Evolutionary conservation across 2,113 vertebrate genomes (phyloP).

Genomic region (Salvelinus fontinalis): DNA sequence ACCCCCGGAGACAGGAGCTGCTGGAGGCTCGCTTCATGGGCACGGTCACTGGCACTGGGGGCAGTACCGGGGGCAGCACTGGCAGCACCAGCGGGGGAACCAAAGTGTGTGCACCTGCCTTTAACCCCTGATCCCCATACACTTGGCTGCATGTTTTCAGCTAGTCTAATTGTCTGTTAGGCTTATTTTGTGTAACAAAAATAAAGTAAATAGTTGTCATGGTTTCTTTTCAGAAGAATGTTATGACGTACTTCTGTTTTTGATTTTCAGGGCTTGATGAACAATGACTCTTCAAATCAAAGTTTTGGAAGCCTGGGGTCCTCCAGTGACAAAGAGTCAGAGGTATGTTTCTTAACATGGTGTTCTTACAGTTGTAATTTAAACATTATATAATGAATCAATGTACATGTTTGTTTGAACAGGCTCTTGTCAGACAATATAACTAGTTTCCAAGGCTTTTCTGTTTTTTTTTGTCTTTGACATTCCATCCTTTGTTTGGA

Average conservation of each 20-base stretch:
- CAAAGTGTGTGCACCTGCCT: constrained; percentile 83
- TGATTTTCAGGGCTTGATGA: constrained; percentile 87
- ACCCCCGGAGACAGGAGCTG: constrained; percentile 97
- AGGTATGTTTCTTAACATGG: constrained; percentile 74
- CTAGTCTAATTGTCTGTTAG: not conserved
- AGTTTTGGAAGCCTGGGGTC: constrained; percentile 98
- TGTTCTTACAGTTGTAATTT: not conserved
- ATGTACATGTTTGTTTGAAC: not conserved
- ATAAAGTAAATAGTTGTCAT: not conserved
- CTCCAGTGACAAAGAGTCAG: constrained; percentile 97
- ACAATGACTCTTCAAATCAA: constrained; percentile 99
- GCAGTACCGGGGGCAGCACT: constrained; percentile 92
- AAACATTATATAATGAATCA: not conserved
- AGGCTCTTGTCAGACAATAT: not conserved
- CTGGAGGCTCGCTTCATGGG: constrained; percentile 97
- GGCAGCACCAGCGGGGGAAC: constrained; percentile 95
- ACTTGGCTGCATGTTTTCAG: not conserved
- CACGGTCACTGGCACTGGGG: constrained; percentile 78
- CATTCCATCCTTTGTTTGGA: constrained; percentile 6
- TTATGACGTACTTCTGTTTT: constrained; percentile 33
- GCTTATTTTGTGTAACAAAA: not conserved
- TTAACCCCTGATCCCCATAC: not conserved
- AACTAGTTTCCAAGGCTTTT: not conserved
- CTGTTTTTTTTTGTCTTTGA: not conserved
- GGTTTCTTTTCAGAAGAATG: not conserved